Percentiles rank a stretch among this genome's conserved stretches.
These are phyloP conservation scores for Drosophila sordidula DNA, from an alignment of 2,888 invertebrate species.

Conservation along the genomic window DNA sequence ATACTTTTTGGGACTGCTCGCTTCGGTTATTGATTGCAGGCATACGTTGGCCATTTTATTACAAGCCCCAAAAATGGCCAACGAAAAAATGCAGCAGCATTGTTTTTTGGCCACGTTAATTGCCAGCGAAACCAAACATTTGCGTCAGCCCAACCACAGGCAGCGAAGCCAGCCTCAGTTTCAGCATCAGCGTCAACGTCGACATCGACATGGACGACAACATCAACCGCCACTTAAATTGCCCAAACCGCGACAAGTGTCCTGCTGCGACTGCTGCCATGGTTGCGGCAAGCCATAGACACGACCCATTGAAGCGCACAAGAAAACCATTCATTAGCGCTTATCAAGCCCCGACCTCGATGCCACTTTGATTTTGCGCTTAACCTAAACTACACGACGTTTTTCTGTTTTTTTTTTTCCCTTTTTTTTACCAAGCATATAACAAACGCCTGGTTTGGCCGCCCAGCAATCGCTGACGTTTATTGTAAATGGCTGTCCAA, in stretches of 20 bases:
- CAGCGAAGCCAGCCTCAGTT: slow-evolving; percentile 42
- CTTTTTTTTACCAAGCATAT: slow-evolving; percentile 26
- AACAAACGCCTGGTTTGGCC: slow-evolving; percentile 10
- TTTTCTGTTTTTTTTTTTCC: slow-evolving; percentile 12
- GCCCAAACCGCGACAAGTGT: slow-evolving; percentile 80
- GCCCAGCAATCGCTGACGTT: slow-evolving; percentile 71
- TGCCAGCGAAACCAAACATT: slow-evolving; percentile 80
- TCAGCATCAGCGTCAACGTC: slow-evolving; percentile 38
- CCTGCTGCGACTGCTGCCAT: slow-evolving; percentile 59
- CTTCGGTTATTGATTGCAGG: slow-evolving; percentile 74
- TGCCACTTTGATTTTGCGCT: slow-evolving; percentile 75
- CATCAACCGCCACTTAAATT: slow-evolving; percentile 79
- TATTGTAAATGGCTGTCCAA: slow-evolving; percentile 82
- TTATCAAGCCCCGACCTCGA: slow-evolving; percentile 70
- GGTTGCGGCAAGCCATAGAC: slow-evolving; percentile 66
- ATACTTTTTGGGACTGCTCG: slow-evolving; percentile 45
- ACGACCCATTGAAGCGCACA: slow-evolving; percentile 76
- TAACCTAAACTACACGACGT: slow-evolving; percentile 65
- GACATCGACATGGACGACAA: slow-evolving; percentile 66
- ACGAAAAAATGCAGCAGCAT: slow-evolving; percentile 46
- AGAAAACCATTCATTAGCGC: slow-evolving; percentile 81
- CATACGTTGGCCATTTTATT: slow-evolving; percentile 79
- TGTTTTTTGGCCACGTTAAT: slow-evolving; percentile 70
- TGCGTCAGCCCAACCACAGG: slow-evolving; percentile 63
- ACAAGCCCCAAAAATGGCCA: slow-evolving; percentile 59